Base-by-base conservation (phyloP, 1,140 invertebrate species). In the Brachystomella parvula region DNA sequence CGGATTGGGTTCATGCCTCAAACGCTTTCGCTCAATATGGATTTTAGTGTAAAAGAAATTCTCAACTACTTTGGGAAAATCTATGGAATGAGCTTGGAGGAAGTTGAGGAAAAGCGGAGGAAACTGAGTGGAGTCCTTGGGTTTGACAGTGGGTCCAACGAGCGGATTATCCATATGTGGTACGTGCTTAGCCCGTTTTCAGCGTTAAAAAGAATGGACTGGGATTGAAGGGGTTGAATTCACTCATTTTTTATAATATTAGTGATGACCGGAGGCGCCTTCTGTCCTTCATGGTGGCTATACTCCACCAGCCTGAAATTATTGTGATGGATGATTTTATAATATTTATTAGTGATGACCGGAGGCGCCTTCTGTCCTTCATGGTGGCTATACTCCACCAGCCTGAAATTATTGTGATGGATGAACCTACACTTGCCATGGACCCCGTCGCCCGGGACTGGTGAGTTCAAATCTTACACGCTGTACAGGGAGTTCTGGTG, bases 1-100 rank as follows among this genome's bases (percentile, higher is more conserved):
- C 82, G 90, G 9, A 89, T 83, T 24, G 82, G 82, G 26, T 83
- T 82, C 73, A 83, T 83, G 82, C 82, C 82, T 33, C 81, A 82
- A 72, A 77, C 78, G 74, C 67, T 64, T 17, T 47, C 66, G n/a
- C 39, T 63, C 6, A 44, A 63, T 57, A 12, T 31, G 17, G 61
- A 70, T 21, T 56, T 71, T 30, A 69, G 47, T 26, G 65, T 71
- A n/a, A 35, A n/a, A 19, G 62, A 64, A 69, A 63, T 35, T 31
- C 28, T 69, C 9, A 12, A 32, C n/a, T 66, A 66, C 26, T 65
- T 66, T 66, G 64, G 65, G 33, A 24, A 28, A 35, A 24, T 67
- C 9, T 64, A 47, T 44, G 28, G 53, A 19, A 65, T 63, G 61
- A 47, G n/a, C 1, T n/a, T 29, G 24, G 47, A 9, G 1, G n/a